phyloP scores from a whole-genome alignment of 1,140 invertebrate species.

The Halotydeus destructor region DNA sequence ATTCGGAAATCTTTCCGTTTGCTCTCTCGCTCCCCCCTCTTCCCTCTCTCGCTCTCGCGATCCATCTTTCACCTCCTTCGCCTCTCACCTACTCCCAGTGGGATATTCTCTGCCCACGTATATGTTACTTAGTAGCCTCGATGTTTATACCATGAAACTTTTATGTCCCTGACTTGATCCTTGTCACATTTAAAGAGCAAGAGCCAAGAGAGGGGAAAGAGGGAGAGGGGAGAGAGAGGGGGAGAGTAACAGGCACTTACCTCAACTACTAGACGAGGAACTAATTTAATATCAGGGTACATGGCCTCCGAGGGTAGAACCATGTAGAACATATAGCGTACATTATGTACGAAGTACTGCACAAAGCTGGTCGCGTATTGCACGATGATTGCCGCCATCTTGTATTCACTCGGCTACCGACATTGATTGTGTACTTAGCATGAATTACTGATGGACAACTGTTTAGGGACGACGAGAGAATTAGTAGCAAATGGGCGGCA shows the following conservation, averaged over 20 bases:
- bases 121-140: neutral
- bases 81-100: neutral
- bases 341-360: constrained; percentile 2
- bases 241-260: neutral
- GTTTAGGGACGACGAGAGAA: too few relatives aligned
- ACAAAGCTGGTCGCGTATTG: neutral
- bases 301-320: constrained; percentile 10
- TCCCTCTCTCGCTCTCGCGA: too few relatives aligned
- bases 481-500: too few relatives aligned
- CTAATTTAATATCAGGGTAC: constrained; percentile 8
- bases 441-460: too few relatives aligned
- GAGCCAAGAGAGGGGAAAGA: neutral
- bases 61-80: neutral
- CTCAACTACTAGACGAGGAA: constrained; percentile 13
- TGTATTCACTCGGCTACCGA: too few relatives aligned
- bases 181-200: neutral
- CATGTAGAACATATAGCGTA: constrained; percentile 13
- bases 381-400: neutral
- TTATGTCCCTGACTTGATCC: neutral
- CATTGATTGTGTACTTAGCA: too few relatives aligned
- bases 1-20: too few relatives aligned
- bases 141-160: neutral
- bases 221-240: neutral
- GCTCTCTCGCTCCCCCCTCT: too few relatives aligned
- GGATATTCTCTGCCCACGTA: neutral